Evolutionary conservation across 2,888 invertebrate species (phyloP), one percentile per base, ranked within the genome.

Genomic region (Micoletzkya japonica): DNA sequence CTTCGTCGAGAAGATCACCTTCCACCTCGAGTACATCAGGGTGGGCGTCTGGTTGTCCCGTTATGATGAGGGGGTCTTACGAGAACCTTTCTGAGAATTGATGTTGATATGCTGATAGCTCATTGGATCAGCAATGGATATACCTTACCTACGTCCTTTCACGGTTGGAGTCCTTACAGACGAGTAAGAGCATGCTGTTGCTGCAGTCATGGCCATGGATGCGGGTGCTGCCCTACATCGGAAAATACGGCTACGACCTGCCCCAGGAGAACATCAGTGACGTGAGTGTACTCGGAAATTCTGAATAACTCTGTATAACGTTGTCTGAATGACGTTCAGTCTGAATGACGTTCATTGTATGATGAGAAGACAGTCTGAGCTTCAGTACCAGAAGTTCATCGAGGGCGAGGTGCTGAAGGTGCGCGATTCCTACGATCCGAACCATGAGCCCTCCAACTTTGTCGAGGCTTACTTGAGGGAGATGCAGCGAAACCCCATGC

Each of bases 1-100:
- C n/a, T 74, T 75, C 58, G 71, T 73, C 49, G 4, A 37, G 37
- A 56, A 72, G 2, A 30, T 76, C 20, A 56, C 50, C 14, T 14
- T 39, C 1, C 67, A 73, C 28, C n/a, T 75, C 14, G 37, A 50
- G 39, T 39, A n/a, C 37, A 52, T 60, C 0, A 49, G 67, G 37
- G 63, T 63, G 17, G n/a, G 28, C 36, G 52, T n/a, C n/a, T n/a
- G n/a, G n/a, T n/a, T n/a, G n/a, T n/a, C n/a, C n/a, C n/a, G n/a
- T n/a, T n/a, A n/a, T n/a, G n/a, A n/a, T n/a, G n/a, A n/a, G n/a
- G n/a, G n/a, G n/a, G n/a, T n/a, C n/a, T n/a, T n/a, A n/a, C n/a
- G n/a, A n/a, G n/a, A n/a, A n/a, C n/a, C n/a, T n/a, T n/a, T n/a
- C n/a, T n/a, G n/a, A n/a, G n/a, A n/a, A n/a, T n/a, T n/a, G n/a